Evolutionary conservation across 2,888 invertebrate species (phyloP), one percentile per base, ranked within the genome.

Genomic region (Trichopria drosophilae): DNA sequence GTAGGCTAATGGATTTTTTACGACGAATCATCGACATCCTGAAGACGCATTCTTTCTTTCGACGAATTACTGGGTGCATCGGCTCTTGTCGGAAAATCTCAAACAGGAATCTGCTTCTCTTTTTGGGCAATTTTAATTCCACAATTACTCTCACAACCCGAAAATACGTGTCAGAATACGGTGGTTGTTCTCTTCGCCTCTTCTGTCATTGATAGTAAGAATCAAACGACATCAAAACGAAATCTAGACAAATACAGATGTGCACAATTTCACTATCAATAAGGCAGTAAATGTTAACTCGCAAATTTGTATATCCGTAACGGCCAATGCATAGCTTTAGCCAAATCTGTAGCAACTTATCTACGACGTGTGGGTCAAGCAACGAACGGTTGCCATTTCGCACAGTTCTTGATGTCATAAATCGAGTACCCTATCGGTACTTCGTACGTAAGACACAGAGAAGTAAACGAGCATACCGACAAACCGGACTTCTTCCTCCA

Each of bases 201-300:
- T n/a, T n/a, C n/a, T n/a, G 19, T 32, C 23, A 35, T 52, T 20
- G 20, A 20, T 9, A 4, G 15, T 19, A 51, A 51, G 48, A 61
- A 64, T 67, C 57, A 58, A 61, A 67, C 51, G 24, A 48, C 54
- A 58, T 56, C 48, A 51, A 54, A 45, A 55, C 26, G 53, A 59
- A 44, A 34, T 45, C 36, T 24, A 57, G 41, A 28, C 47, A 53
- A 57, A 48, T 54, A 53, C 18, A 50, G 43, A 52, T 36, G 49
- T 51, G 52, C 50, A 59, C 55, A 60, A 57, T 37, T 60, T 35
- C 44, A 41, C 41, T 32, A 57, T 47, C 10, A 39, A 39, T 41
- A 31, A 40, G 44, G 49, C 26, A 44, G 19, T 50, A 32, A 36
- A 45, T 31, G n/a, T 24, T 43, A 26, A 3, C 22, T 10, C 39